phyloP scores from a whole-genome alignment of 2,888 invertebrate genomes.

The Hypsopygia costalis region DNA sequence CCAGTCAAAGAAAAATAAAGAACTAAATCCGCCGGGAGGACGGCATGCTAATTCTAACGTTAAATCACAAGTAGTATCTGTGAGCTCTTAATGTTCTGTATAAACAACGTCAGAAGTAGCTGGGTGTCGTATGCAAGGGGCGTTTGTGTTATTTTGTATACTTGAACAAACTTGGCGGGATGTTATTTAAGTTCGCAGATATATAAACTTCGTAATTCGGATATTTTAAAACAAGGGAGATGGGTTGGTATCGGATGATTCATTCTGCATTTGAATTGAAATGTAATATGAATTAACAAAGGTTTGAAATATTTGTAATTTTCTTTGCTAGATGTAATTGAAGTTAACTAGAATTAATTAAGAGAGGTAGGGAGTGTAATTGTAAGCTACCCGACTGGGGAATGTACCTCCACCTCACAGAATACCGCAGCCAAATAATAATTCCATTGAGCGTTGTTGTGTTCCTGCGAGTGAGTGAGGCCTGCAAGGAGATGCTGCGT shows the following conservation, averaged over 20 bases:
- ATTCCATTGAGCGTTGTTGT: too few relatives aligned
- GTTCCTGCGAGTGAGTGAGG: too few relatives aligned
- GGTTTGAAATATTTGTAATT: too few relatives aligned
- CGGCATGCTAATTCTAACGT: constrained; percentile 50
- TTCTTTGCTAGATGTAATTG: too few relatives aligned
- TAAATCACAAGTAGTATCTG: constrained; percentile 52
- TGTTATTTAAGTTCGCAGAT: constrained; percentile 64
- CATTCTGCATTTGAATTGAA: constrained; percentile 1
- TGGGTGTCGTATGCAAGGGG: constrained; percentile 2
- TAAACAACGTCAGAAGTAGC: constrained; percentile 31
- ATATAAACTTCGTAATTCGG: constrained; percentile 20
- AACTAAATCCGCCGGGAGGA: constrained; percentile 21
- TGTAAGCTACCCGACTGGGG: too few relatives aligned
- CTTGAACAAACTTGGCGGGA: constrained; percentile 58
- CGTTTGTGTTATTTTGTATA: constrained; percentile 34
- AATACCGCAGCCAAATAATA: too few relatives aligned
- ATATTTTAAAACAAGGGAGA: constrained; percentile 7
- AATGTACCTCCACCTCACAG: too few relatives aligned
- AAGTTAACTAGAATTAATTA: too few relatives aligned
- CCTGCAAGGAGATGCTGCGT: too few relatives aligned
- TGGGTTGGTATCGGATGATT: neutral
- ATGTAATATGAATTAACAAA: too few relatives aligned
- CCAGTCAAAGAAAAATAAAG: constrained; percentile 3
- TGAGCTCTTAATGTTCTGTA: constrained; percentile 48
- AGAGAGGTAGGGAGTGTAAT: too few relatives aligned